These are phyloP conservation scores for Diplolepis rosae DNA, from an alignment of 2,888 invertebrate genomes.

Conservation along the genomic window DNA sequence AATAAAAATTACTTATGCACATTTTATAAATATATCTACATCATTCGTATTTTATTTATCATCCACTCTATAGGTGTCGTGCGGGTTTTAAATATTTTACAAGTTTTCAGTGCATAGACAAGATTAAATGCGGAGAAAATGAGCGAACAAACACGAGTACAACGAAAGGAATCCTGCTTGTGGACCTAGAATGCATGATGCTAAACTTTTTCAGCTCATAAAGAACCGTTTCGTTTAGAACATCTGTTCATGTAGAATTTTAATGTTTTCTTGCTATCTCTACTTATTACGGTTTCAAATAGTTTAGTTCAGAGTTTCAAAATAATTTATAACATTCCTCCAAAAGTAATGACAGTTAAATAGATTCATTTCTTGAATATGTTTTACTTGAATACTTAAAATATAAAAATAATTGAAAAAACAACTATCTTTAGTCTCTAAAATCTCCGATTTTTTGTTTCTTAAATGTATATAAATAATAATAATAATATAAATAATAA, in stretches of 20 bases:
- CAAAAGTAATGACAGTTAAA: not conserved
- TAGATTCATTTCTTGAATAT: no score
- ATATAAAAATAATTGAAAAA: no score
- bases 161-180: conserved; percentile 51
- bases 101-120: not conserved
- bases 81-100: not conserved
- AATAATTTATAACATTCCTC: not conserved
- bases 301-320: not conserved
- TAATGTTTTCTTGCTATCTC: conserved; percentile 30
- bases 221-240: conserved; percentile 37
- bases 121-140: conserved; percentile 37
- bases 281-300: not conserved
- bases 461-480: no score
- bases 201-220: conserved; percentile 51
- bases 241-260: conserved; percentile 34
- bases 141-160: conserved; percentile 48
- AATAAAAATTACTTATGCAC: no score
- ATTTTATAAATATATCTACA: not conserved
- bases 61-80: not conserved
- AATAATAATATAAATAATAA: no score
- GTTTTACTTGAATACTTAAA: no score
- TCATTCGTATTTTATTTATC: not conserved
- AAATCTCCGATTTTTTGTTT: no score
- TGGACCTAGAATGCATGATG: conserved; percentile 59
- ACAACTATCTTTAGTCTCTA: no score